Conservation (phyloP, 2,113 vertebrate species). For the Passer domesticus region DNA sequence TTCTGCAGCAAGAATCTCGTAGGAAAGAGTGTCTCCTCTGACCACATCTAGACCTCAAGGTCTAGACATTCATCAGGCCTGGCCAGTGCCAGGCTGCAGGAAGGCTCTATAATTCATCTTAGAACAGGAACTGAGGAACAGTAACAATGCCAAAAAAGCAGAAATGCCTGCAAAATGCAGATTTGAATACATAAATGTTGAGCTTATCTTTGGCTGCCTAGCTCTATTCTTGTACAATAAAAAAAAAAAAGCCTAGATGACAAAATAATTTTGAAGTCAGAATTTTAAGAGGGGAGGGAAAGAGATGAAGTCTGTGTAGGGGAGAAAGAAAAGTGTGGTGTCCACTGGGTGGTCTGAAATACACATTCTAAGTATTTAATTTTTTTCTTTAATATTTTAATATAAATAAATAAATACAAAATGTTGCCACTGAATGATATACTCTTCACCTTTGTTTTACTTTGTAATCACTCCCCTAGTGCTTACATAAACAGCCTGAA, state of each 20-base stretch:
- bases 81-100: neutral
- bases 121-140: neutral
- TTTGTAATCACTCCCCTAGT: neutral
- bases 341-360: neutral
- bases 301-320: neutral
- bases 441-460: neutral
- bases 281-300: neutral
- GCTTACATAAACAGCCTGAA: neutral
- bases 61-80: neutral
- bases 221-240: slow-evolving; percentile 1
- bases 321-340: neutral
- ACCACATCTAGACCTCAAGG: neutral
- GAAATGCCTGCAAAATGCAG: slow-evolving; percentile 11
- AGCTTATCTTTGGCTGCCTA: slow-evolving; percentile 3
- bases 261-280: slow-evolving; percentile 53
- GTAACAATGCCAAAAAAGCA: neutral
- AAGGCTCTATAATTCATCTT: neutral
- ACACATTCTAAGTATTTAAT: neutral
- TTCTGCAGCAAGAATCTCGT: neutral
- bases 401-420: neutral
- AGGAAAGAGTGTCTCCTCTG: neutral
- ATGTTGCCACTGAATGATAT: neutral
- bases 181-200: slow-evolving; percentile 11
- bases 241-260: neutral
- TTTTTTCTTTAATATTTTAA: neutral